Evolutionary conservation across 2,113 vertebrate species (phyloP).

Genomic region (Menidia beryllina): DNA sequence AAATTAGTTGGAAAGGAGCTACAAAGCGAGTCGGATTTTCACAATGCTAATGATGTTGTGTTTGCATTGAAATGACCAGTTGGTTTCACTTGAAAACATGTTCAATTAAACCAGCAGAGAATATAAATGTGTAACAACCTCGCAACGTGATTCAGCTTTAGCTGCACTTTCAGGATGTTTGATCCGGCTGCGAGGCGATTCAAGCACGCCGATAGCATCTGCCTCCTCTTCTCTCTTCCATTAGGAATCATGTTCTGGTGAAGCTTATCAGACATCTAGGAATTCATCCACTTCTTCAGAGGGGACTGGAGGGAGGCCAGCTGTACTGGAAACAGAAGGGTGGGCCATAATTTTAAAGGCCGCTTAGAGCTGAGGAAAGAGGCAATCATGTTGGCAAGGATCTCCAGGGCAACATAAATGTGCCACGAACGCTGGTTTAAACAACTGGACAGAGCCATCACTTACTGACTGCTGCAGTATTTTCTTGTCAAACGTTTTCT

Average conservation of each 20-base stretch:
- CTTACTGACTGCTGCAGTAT: conserved; percentile 57
- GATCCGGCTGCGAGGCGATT: conserved; percentile 67
- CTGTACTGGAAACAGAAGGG: conserved; percentile 59
- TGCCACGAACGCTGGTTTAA: conserved; percentile 70
- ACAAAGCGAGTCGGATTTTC: conserved; percentile 42
- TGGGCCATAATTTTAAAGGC: conserved; percentile 58
- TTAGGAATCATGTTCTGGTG: conserved; percentile 74
- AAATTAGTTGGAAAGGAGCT: conserved; percentile 14
- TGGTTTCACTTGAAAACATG: conserved; percentile 66
- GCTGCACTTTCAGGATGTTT: conserved; percentile 64
- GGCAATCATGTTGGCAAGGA: conserved; percentile 56
- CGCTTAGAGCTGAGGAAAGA: conserved; percentile 51
- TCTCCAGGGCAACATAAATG: conserved; percentile 69
- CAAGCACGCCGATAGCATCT: conserved; percentile 73
- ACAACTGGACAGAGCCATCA: conserved; percentile 65
- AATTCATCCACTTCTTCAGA: conserved; percentile 75
- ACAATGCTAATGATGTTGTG: conserved; percentile 64
- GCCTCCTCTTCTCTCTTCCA: conserved; percentile 74
- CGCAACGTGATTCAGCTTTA: conserved; percentile 52
- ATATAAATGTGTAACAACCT: conserved; percentile 61
- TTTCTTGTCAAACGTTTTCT: conserved; percentile 49
- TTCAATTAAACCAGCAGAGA: conserved; percentile 67
- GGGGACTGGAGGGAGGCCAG: conserved; percentile 65
- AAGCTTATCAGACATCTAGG: conserved; percentile 78
- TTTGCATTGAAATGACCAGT: conserved; percentile 59